Conservation (phyloP, 1,140 invertebrate species). For the Dendrolimus kikuchii region DNA sequence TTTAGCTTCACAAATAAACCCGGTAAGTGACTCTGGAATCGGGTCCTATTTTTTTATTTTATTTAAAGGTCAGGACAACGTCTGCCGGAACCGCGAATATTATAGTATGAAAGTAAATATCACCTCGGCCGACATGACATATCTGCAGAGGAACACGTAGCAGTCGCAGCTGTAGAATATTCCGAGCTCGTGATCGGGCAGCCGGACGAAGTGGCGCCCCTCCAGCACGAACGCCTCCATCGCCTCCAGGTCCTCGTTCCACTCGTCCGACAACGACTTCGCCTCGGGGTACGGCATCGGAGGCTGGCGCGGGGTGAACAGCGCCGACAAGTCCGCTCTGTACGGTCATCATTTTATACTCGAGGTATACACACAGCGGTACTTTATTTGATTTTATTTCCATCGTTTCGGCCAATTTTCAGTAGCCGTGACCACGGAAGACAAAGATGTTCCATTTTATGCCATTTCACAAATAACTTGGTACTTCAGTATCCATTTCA, state of each 20-base stretch:
- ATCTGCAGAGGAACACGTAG: slow-evolving; percentile 98
- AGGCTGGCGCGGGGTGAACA: slow-evolving; percentile 96
- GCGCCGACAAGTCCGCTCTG: slow-evolving; percentile 90
- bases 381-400: no score
- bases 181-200: slow-evolving; percentile 96
- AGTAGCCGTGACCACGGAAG: no score
- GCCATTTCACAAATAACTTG: no score
- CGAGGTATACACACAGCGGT: no score
- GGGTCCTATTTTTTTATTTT: no score
- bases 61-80: no score
- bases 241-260: slow-evolving; percentile 96
- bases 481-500: no score
- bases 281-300: slow-evolving; percentile 90
- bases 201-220: slow-evolving; percentile 95
- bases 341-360: slow-evolving; percentile 2
- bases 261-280: slow-evolving; percentile 91
- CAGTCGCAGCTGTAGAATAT: slow-evolving; percentile 96
- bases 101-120: slow-evolving; percentile 4
- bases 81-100: no score
- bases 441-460: no score
- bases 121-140: slow-evolving; percentile 86
- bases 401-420: no score
- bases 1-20: no score
- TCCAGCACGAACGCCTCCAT: slow-evolving; percentile 99
- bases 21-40: no score